Conservation (phyloP, 2,888 invertebrate species). For the Opisthograptis luteolata region DNA sequence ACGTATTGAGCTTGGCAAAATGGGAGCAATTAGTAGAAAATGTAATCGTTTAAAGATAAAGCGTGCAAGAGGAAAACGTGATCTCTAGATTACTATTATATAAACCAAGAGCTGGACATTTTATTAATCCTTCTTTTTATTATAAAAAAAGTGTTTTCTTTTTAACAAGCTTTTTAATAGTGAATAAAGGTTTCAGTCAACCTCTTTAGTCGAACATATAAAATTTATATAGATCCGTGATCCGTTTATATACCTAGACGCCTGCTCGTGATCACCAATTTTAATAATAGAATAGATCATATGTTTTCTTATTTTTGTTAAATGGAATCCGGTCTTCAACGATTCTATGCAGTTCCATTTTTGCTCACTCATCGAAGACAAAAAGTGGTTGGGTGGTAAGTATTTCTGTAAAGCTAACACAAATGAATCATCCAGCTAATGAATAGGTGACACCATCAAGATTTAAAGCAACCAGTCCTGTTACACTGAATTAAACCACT, state of each 20-base stretch:
- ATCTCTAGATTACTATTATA: conserved; percentile 36
- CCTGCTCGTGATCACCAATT: background rate
- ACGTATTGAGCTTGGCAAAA: conserved; percentile 36
- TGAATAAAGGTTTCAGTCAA: no score
- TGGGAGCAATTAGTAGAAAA: conserved; percentile 39
- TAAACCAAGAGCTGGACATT: conserved; percentile 17
- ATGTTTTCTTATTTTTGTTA: background rate
- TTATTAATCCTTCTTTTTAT: conserved; percentile 29
- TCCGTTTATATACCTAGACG: no score
- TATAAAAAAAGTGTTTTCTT: no score
- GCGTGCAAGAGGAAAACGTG: conserved; percentile 37
- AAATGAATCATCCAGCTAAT: conserved; percentile 56
- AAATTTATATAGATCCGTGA: conserved; percentile 1
- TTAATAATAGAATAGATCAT: background rate
- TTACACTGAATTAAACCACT: conserved; percentile 66
- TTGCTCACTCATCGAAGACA: background rate
- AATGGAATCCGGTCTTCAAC: background rate
- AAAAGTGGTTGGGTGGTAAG: conserved; percentile 3
- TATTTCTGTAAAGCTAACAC: conserved; percentile 15
- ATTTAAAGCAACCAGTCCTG: conserved; percentile 66
- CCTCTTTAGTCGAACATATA: conserved; percentile 3
- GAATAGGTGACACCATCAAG: conserved; percentile 53
- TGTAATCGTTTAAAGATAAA: conserved; percentile 37
- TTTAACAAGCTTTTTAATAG: no score
- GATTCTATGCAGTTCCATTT: background rate